Conservation (phyloP, 2,797 vertebrate species). For the Buphagus erythrorhynchus region DNA sequence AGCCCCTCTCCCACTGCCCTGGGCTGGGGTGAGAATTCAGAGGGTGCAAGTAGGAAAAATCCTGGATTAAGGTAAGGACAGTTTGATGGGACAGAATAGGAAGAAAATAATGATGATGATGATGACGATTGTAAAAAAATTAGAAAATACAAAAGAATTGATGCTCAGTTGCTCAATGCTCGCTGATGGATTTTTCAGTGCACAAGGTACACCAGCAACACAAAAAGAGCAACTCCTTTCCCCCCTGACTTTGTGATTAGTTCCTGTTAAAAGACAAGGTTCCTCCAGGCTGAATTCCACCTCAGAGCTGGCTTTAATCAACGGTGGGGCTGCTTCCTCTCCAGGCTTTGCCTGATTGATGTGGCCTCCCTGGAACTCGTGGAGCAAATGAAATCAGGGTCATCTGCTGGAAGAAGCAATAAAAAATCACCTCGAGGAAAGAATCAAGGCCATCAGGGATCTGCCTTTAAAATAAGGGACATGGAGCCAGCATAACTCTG, state of each 20-base stretch:
- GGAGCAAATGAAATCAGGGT: constrained; percentile 24
- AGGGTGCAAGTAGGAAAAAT: not conserved
- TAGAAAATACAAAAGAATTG: not conserved
- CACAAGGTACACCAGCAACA: not conserved
- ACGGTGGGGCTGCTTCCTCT: not conserved
- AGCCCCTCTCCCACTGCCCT: not conserved
- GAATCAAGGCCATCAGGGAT: not conserved
- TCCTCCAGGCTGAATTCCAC: constrained; percentile 10
- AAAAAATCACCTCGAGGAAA: constrained; percentile 24
- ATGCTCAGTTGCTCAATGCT: not conserved
- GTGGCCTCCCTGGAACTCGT: not conserved
- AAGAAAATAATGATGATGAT: not conserved
- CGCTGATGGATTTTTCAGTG: not conserved
- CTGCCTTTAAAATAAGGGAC: not conserved
- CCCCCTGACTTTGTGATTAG: not conserved
- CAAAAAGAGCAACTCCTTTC: not conserved
- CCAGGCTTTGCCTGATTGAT: constrained; percentile 8
- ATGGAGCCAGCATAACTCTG: not conserved
- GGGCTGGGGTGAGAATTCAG: not conserved
- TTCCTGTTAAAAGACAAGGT: constrained; percentile 5
- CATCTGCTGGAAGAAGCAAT: constrained; percentile 13
- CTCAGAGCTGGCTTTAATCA: constrained; percentile 36
- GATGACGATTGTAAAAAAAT: not conserved
- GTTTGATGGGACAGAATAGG: not conserved
- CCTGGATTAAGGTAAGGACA: not conserved